These are phyloP conservation scores for Hyppa rectilinea DNA, from an alignment of 2,888 invertebrate species.

Conservation along the genomic window DNA sequence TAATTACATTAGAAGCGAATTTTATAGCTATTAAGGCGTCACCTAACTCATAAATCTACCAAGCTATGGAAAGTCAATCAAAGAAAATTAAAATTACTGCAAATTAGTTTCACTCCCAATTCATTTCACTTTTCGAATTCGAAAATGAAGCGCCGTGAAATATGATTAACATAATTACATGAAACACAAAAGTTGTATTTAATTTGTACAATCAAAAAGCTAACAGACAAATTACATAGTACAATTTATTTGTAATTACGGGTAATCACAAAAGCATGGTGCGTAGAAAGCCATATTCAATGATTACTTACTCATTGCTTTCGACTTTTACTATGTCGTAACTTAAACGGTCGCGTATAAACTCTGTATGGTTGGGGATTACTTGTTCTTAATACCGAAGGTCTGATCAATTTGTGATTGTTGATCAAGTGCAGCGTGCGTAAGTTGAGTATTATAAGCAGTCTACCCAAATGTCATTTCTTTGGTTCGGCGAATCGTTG, in stretches of 20 bases:
- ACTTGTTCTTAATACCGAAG: conserved; percentile 3
- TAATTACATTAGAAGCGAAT: conserved; percentile 21
- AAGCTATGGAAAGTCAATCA: conserved; percentile 43
- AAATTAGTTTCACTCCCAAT: conserved; percentile 37
- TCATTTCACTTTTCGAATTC: conserved; percentile 50
- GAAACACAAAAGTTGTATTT: conserved; percentile 4
- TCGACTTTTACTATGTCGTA: conserved; percentile 60
- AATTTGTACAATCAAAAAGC: conserved; percentile 31
- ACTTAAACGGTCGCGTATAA: conserved; percentile 29
- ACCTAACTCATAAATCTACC: conserved; percentile 37
- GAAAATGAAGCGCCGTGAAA: conserved; percentile 32
- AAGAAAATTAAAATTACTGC: conserved; percentile 24
- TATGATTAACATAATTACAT: conserved; percentile 24
- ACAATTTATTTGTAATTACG: conserved; percentile 52
- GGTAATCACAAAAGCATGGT: conserved; percentile 57
- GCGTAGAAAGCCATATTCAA: conserved; percentile 62
- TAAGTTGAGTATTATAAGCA: too few relatives aligned
- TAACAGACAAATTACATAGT: conserved; percentile 38
- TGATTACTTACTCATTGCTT: conserved; percentile 50
- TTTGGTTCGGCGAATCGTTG: too few relatives aligned
- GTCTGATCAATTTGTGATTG: neutral
- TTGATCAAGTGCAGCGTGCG: too few relatives aligned
- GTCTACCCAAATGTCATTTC: too few relatives aligned
- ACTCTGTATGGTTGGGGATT: neutral
- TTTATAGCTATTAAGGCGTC: conserved; percentile 38